Percentiles rank a stretch among this genome's conserved stretches.
Conservation (phyloP, 1,140 invertebrate species). For the Hycleus phaleratus region DNA sequence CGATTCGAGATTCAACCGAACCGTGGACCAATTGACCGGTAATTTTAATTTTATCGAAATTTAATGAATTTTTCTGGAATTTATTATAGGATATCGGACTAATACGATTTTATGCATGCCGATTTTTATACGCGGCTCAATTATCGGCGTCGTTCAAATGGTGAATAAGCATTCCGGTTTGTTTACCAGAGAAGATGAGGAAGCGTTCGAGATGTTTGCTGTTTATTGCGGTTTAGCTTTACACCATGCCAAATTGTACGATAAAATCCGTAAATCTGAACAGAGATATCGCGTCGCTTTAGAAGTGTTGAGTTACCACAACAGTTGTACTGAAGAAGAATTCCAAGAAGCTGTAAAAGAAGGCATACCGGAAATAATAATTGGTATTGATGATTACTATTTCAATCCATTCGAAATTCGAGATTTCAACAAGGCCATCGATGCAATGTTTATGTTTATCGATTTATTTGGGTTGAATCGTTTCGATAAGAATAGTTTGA, state of each 20-base stretch:
- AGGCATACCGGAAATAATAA: constrained; percentile 36
- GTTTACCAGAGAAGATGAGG: constrained; percentile 71
- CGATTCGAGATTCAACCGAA: constrained; percentile 71
- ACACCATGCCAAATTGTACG: constrained; percentile 78
- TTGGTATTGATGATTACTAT: constrained; percentile 53
- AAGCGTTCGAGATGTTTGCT: constrained; percentile 76
- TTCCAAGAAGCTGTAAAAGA: constrained; percentile 46
- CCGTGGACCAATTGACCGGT: constrained; percentile 68
- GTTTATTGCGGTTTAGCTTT: constrained; percentile 78
- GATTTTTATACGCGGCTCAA: constrained; percentile 63
- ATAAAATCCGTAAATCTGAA: constrained; percentile 73
- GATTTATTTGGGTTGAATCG: constrained; percentile 46
- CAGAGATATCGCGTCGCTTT: constrained; percentile 72
- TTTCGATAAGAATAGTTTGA: constrained; percentile 55
- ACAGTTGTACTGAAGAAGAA: constrained; percentile 66
- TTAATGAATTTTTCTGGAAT: neutral
- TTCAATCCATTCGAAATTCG: constrained; percentile 63
- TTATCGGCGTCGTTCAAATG: constrained; percentile 79
- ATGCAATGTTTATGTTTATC: constrained; percentile 70
- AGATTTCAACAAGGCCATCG: constrained; percentile 60
- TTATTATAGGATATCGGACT: constrained; percentile 52
- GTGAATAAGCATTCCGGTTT: constrained; percentile 66
- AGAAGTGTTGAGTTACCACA: constrained; percentile 78
- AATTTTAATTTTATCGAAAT: neutral
- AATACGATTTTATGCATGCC: constrained; percentile 79